phyloP scores from a whole-genome alignment of 53 echinoderm and acorn worm species.

The Arbacia lixula region DNA sequence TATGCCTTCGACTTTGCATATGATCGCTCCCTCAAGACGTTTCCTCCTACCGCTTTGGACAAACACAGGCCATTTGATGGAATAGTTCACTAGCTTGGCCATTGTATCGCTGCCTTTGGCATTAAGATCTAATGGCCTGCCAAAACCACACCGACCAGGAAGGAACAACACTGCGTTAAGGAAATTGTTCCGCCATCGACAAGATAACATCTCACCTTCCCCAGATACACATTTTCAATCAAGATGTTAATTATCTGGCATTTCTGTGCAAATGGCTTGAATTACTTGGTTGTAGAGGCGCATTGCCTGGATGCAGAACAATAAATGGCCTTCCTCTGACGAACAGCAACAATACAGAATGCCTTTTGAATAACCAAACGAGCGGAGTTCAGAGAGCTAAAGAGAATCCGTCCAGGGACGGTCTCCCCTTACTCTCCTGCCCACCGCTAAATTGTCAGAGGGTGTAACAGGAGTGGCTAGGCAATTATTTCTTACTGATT shows the following conservation, averaged over 20 bases:
- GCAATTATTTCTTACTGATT: conserved; percentile 52
- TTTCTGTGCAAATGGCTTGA: conserved; percentile 58
- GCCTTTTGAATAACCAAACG: conserved; percentile 59
- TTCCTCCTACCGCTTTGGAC: conserved; percentile 50
- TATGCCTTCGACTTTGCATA: conserved; percentile 48
- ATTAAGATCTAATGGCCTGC: conserved; percentile 61
- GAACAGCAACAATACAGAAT: conserved; percentile 45
- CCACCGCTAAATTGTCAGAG: conserved; percentile 27
- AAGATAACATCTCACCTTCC: conserved; percentile 59
- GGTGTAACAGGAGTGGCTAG: conserved; percentile 57
- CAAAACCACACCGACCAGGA: conserved; percentile 28
- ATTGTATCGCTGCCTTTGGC: conserved; percentile 52
- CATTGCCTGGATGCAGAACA: conserved; percentile 16
- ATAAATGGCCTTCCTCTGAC: conserved; percentile 15
- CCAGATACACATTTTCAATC: conserved; percentile 64
- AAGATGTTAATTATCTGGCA: conserved; percentile 66
- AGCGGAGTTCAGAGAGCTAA: conserved; percentile 10
- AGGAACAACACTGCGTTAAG: conserved; percentile 42
- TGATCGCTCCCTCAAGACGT: conserved; percentile 48
- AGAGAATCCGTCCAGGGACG: conserved; percentile 19
- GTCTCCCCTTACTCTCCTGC: conserved; percentile 6
- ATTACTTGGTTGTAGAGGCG: conserved; percentile 46
- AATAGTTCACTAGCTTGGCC: conserved; percentile 50
- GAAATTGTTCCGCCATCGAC: conserved; percentile 51
- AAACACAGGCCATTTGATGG: conserved; percentile 58